These are phyloP conservation scores for Gonocerus acuteangulatus DNA, from an alignment of 2,888 invertebrate genomes.

Conservation along the genomic window DNA sequence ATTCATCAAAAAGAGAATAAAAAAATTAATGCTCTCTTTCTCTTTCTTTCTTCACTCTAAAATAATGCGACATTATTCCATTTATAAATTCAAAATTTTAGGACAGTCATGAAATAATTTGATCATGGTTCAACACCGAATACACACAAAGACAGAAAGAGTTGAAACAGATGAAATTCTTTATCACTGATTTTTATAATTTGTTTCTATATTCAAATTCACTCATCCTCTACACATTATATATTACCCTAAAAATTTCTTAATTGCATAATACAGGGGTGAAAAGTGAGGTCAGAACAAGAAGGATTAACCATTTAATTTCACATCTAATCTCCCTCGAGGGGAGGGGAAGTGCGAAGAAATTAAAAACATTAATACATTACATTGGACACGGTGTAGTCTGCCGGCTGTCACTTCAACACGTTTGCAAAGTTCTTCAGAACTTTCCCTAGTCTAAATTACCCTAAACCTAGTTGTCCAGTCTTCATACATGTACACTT, in stretches of 20 bases:
- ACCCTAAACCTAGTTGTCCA: constrained; percentile 19
- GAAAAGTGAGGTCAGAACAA: too few species aligned
- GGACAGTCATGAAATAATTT: constrained; percentile 12
- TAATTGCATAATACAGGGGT: too few species aligned
- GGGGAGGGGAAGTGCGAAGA: too few species aligned
- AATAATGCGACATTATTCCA: neutral
- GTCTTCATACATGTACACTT: constrained; percentile 2
- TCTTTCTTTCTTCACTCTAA: neutral
- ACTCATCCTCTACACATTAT: too few species aligned
- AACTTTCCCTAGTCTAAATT: neutral
- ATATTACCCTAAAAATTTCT: too few species aligned
- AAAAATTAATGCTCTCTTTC: constrained; percentile 15
- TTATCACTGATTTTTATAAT: neutral
- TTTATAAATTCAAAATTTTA: neutral
- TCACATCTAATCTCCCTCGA: too few species aligned
- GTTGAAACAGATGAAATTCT: neutral
- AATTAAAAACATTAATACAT: too few species aligned
- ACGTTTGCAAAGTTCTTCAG: neutral
- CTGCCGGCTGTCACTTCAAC: too few species aligned
- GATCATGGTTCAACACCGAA: constrained; percentile 10
- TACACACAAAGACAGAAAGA: constrained; percentile 22
- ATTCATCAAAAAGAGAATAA: constrained; percentile 17
- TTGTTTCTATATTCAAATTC: neutral
- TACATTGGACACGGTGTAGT: too few species aligned
- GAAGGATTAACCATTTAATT: too few species aligned